Evolutionary conservation across 2,888 invertebrate species (phyloP), one percentile per base, ranked within the genome.

Genomic region (Fragum whitleyi): DNA sequence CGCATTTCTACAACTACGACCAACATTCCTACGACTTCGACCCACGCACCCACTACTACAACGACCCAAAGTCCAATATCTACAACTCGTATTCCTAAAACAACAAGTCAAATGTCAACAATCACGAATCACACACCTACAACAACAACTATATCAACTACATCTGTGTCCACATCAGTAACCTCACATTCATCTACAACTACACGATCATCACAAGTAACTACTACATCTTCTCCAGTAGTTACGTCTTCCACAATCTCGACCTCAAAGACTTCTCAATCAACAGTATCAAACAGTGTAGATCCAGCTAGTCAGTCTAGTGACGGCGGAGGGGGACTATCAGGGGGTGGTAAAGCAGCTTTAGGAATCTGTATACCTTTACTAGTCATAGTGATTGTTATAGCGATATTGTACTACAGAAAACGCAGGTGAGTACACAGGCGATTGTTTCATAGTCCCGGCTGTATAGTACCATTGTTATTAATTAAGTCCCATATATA

Each of bases 331-430:
- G 42, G 19, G 11, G 81, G 67, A n/a, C 42, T 82, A 14, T 79
- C 82, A 9, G 26, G 69, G 0, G 82, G 79, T 11, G 82, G 76
- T 23, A 82, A 79, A 23, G 76, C 55, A 1, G 79, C 79, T 32
- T 62, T 82, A 9, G 82, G 82, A 26, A 59, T 82, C 28, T 82
- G 77, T 70, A 82, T 82, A 51, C 79, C 82, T 19, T n/a, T 82
- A 7, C 28, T 67, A 0, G 53, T 79, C 3, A 26, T 79, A 2
- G 0, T 82, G 5, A 23, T 70, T 28, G 65, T 26, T 23, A 69
- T 47, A 21, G 82, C 55, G 16, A 32, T 51, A n/a, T 11, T 32
- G 14, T 79, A 74, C 1, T 77, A 62, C 55, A 32, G 59, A 1
- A 28, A 71, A 53, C 74, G 75, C 73, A 76, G 82, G 82, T 82